Conservation (phyloP, 2,888 invertebrate species). For the Meteorus colon region DNA sequence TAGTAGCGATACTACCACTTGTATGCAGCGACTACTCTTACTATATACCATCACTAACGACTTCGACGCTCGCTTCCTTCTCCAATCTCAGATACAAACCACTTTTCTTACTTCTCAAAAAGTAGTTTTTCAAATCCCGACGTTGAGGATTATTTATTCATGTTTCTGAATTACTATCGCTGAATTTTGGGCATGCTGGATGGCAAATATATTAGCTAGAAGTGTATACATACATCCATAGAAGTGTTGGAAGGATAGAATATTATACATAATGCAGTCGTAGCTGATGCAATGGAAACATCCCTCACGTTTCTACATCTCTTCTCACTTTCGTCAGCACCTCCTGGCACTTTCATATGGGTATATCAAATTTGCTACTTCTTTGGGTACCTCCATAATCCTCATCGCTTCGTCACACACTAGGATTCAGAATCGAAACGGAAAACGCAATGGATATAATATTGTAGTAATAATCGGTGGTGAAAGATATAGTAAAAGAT, state of each 20-base stretch:
- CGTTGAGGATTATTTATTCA: neutral
- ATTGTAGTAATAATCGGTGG: neutral
- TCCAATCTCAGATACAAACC: neutral
- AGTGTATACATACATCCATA: neutral
- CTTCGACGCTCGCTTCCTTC: neutral
- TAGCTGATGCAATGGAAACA: neutral
- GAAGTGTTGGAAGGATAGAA: neutral
- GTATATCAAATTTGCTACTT: constrained; percentile 3
- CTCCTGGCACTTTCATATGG: neutral
- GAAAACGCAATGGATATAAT: neutral
- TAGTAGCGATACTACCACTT: neutral
- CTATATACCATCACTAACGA: neutral
- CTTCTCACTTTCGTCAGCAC: neutral
- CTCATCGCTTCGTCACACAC: neutral
- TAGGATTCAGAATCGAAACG: neutral
- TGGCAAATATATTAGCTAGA: neutral
- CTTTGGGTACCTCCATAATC: neutral
- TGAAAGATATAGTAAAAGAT: neutral
- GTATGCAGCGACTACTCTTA: neutral
- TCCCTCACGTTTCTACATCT: neutral
- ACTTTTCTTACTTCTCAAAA: neutral
- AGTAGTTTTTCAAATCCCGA: neutral
- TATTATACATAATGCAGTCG: neutral
- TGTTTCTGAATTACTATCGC: neutral
- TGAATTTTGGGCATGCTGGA: neutral